Evolutionary conservation across 2,888 invertebrate species (phyloP).

Genomic region (Abrostola triplasia): DNA sequence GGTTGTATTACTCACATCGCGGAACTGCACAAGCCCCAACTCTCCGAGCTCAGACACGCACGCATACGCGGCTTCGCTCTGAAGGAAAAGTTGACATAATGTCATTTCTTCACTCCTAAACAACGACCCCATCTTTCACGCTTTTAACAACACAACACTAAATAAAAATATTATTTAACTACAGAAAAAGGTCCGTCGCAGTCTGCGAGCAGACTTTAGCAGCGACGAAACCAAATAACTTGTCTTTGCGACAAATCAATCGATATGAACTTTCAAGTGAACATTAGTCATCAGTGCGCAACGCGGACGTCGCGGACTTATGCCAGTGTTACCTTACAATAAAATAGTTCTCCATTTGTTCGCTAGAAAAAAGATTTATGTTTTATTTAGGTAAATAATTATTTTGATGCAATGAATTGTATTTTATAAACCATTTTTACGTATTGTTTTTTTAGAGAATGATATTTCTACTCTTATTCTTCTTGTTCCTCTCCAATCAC

Average conservation of each 20-base stretch:
- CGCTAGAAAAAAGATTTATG: background rate
- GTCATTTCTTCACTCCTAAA: conserved; percentile 99
- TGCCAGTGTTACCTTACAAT: conserved; percentile 59
- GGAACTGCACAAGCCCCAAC: conserved; percentile 98
- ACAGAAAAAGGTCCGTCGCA: conserved; percentile 76
- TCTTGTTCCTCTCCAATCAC: no score
- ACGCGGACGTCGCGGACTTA: conserved; percentile 60
- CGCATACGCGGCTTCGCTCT: conserved; percentile 99
- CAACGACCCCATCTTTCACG: conserved; percentile 93
- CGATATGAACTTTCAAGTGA: conserved; percentile 66
- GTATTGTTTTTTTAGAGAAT: no score
- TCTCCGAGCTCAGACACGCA: conserved; percentile 99
- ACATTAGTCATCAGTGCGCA: conserved; percentile 71
- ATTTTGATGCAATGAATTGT: no score
- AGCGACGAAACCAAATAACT: conserved; percentile 82
- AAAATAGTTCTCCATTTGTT: conserved; percentile 19
- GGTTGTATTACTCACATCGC: conserved; percentile 92
- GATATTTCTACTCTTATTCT: no score
- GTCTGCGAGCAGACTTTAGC: conserved; percentile 82
- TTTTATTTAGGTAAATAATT: no score
- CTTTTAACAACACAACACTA: conserved; percentile 69
- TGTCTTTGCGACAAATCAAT: conserved; percentile 70
- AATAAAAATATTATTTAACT: conserved; percentile 66
- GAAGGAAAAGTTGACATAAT: conserved; percentile 98
- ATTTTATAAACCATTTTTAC: no score